A percentile compares a stretch with the other conserved stretches of the same genome.
Conservation (phyloP, 2,113 vertebrate genomes). For the Euleptes europaea region DNA sequence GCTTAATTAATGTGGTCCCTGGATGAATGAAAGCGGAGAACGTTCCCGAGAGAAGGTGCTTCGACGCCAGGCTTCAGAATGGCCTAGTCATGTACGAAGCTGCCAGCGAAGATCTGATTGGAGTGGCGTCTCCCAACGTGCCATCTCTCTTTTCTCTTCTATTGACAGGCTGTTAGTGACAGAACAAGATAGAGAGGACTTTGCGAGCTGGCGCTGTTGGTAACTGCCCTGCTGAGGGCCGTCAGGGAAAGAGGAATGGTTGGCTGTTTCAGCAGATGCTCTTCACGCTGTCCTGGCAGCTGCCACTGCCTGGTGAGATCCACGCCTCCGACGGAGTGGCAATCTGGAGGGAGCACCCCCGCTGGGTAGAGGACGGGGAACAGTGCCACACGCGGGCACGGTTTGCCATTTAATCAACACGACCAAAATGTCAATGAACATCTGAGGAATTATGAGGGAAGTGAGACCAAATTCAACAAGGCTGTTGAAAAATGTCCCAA, state of each 20-base stretch:
- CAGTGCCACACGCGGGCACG: slow-evolving; percentile 16
- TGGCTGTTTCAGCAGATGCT: slow-evolving; percentile 21
- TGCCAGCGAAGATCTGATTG: slow-evolving; percentile 48
- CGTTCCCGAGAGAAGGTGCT: slow-evolving; percentile 36
- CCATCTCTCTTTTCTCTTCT: slow-evolving; percentile 27
- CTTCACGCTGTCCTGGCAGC: slow-evolving; percentile 44
- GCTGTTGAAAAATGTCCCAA: neutral
- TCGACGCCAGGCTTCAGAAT: slow-evolving; percentile 55
- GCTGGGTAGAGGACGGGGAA: slow-evolving; percentile 44
- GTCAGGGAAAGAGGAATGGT: slow-evolving; percentile 37
- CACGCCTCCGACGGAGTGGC: slow-evolving; percentile 50
- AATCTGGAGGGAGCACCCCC: slow-evolving; percentile 38
- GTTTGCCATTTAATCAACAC: slow-evolving; percentile 44
- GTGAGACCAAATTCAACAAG: neutral
- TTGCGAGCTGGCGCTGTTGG: slow-evolving; percentile 29
- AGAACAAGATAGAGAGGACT: slow-evolving; percentile 46
- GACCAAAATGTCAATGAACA: neutral
- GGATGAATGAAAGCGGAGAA: slow-evolving; percentile 52
- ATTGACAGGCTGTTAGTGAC: slow-evolving; percentile 30
- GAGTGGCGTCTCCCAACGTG: slow-evolving; percentile 21
- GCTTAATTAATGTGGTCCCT: slow-evolving; percentile 66
- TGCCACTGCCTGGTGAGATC: slow-evolving; percentile 45
- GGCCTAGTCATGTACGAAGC: slow-evolving; percentile 57
- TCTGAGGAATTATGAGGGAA: neutral
- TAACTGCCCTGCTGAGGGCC: slow-evolving; percentile 35